Conservation (phyloP, 2,113 vertebrate genomes). For the Scolopax mira region DNA sequence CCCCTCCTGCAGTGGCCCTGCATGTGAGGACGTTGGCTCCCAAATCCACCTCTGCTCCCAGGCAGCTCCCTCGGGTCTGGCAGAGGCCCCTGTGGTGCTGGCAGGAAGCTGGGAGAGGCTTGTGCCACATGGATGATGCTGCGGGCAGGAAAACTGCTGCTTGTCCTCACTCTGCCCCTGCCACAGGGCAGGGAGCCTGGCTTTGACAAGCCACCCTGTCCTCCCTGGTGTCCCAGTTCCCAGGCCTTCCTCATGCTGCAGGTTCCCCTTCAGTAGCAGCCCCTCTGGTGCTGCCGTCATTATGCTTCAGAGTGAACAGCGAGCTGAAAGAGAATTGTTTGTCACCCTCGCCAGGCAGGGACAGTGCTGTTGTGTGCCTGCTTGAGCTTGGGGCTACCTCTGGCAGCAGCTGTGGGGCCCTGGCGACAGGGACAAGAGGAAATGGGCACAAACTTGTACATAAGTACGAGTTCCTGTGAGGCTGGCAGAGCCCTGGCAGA, state of each 20-base stretch:
- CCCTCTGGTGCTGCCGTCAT: not conserved
- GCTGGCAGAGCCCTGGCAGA: too few species aligned
- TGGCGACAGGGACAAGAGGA: not conserved
- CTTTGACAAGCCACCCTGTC: not conserved
- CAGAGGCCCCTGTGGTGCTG: not conserved
- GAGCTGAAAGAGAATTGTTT: not conserved
- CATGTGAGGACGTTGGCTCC: fast-evolving
- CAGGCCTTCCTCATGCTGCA: not conserved
- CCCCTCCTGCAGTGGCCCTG: not conserved
- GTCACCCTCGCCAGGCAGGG: not conserved
- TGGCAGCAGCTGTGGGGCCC: not conserved
- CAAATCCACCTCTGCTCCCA: not conserved
- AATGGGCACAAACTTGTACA: too few species aligned
- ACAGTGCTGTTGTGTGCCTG: fast-evolving
- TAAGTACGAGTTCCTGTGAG: too few species aligned
- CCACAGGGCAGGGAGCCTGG: not conserved
- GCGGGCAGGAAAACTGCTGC: not conserved
- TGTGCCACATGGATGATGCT: not conserved
- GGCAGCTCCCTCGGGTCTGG: not conserved
- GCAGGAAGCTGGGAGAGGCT: fast-evolving
- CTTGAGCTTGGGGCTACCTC: fast-evolving
- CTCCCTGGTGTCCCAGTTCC: not conserved
- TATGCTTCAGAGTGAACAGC: not conserved
- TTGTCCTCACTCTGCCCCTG: not conserved
- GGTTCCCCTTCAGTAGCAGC: not conserved